A percentile compares a stretch with the other conserved stretches of the same genome.
Conservation (phyloP, 2,113 vertebrate genomes). For the Scopus umbretta region DNA sequence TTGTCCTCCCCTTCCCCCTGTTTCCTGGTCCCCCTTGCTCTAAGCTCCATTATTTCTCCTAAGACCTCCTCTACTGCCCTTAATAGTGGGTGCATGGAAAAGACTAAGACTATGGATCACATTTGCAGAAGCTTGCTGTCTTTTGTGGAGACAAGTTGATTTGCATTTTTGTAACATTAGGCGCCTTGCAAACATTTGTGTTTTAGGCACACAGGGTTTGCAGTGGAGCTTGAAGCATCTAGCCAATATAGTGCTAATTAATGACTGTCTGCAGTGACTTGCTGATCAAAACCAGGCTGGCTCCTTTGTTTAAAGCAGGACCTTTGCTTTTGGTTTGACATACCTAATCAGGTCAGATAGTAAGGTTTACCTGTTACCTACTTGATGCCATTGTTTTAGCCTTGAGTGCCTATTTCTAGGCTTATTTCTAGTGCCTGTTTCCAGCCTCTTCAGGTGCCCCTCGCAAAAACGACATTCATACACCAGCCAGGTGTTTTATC, state of each 20-base stretch:
- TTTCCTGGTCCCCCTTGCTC: not conserved
- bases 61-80: not conserved
- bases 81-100: not conserved
- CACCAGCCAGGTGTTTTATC: not conserved
- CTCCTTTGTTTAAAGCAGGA: not conserved
- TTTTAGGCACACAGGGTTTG: not conserved
- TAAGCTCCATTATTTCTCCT: not conserved
- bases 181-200: not conserved
- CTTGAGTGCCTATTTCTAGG: not conserved
- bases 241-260: not conserved
- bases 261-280: not conserved
- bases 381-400: not conserved
- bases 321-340: not conserved
- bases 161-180: not conserved
- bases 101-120: not conserved
- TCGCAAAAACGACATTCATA: not conserved
- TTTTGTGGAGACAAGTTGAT: not conserved
- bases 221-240: not conserved
- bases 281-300: not conserved
- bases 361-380: not conserved
- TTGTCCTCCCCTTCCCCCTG: rapidly evolving
- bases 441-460: not conserved
- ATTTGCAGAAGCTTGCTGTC: not conserved
- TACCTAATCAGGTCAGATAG: not conserved
- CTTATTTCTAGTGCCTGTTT: not conserved